Evolutionary conservation across 2,797 vertebrate species (phyloP), one percentile per base, ranked within the genome.

Genomic region (Pagetopsis macropterus): DNA sequence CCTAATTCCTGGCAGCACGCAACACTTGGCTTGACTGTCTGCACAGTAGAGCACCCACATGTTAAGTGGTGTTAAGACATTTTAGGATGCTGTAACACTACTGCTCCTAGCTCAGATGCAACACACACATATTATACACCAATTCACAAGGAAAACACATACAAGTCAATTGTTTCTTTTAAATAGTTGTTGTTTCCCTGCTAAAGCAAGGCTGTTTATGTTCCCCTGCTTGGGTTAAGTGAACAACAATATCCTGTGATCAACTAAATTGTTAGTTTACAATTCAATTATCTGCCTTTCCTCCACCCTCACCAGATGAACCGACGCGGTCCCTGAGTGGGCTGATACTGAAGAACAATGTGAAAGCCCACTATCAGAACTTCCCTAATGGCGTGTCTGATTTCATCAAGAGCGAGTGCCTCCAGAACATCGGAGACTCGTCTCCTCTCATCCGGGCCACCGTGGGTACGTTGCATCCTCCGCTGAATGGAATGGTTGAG

Each of bases 271-370:
- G 15, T 51, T 10, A 23, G 43, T 15, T 69, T 45, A 16, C 2
- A 11, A 13, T 58, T 60, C 12, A n/a, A 67, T 73, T 4, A 0
- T 67, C 31, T 31, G 31, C 63, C 66, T 73, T 60, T 44, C 77
- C 12, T 76, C 89, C 65, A 79, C 41, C 52, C 3, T 10, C 13
- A 15, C 14, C 87, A 99, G 98, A 99, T 91, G 98, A 99, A 88
- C 97, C 98, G 0, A 99, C 98, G 0, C 94, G 98, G 43, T 99
- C 98, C n/a, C 91, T 99, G 84, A 99, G 98, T 81, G 98, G 98
- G 70, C 94, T 99, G 70, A 99, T 99, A 64, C 92, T 99, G 89
- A 99, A 99, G 93, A 99, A 99, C 95, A 99, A 99, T 12, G 98
- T 99, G 70, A 99, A 99, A 90, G 97, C 98, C 60, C 98, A 99